These are phyloP conservation scores for Tachina lurida DNA, from an alignment of 2,888 invertebrate species.

Conservation along the genomic window DNA sequence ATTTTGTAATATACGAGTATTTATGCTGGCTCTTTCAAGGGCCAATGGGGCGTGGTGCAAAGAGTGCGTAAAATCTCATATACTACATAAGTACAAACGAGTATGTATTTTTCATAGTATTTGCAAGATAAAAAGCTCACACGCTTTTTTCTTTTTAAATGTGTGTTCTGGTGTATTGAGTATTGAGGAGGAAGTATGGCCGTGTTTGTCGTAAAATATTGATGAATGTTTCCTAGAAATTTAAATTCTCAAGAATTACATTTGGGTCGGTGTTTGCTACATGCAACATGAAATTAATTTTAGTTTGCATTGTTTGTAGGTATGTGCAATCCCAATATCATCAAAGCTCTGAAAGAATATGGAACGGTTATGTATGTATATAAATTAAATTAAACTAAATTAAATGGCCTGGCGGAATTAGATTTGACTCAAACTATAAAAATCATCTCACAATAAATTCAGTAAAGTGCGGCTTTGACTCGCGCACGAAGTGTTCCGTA, in stretches of 20 bases:
- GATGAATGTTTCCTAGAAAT: conserved; percentile 65
- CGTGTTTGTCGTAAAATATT: conserved; percentile 67
- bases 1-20: conserved; percentile 73
- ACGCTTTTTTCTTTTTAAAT: conserved; percentile 12
- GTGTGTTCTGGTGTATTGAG: not conserved
- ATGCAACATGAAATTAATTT: conserved; percentile 28
- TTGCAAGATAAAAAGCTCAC: conserved; percentile 52
- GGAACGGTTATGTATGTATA: not conserved
- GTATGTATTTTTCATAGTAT: not conserved
- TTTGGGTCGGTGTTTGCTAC: conserved; percentile 11
- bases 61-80: conserved; percentile 25
- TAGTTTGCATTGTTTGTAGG: conserved; percentile 14
- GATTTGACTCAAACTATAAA: no score
- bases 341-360: not conserved
- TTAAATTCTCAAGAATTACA: conserved; percentile 53
- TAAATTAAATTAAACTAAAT: not conserved
- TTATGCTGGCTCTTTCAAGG: not conserved
- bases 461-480: no score
- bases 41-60: conserved; percentile 56
- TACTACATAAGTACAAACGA: no score
- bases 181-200: conserved; percentile 61
- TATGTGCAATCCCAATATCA: not conserved
- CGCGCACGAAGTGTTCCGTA: no score
- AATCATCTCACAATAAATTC: no score
- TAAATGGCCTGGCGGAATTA: not conserved